Evolutionary conservation across 2,888 invertebrate genomes (phyloP).

Genomic region (Blera fallax): DNA sequence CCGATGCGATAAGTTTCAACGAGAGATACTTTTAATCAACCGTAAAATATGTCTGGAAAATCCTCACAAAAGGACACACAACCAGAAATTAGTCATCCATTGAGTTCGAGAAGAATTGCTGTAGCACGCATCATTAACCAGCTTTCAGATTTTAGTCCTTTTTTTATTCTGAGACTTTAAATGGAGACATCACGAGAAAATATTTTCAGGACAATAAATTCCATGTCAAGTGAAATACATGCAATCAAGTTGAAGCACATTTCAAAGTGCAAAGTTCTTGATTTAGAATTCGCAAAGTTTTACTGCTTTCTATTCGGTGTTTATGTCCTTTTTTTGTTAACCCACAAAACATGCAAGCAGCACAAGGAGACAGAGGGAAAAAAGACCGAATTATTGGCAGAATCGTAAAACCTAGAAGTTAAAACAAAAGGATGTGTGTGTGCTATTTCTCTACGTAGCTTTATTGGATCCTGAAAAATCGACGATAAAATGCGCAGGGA

Average conservation of each 20-base stretch:
- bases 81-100: constrained; percentile 21
- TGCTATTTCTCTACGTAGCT: background rate
- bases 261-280: background rate
- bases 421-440: constrained; percentile 21
- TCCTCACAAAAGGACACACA: background rate
- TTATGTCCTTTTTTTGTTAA: constrained; percentile 26
- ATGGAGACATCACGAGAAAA: background rate
- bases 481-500: constrained; percentile 1
- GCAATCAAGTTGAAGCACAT: background rate
- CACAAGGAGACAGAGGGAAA: background rate
- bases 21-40: constrained; percentile 25
- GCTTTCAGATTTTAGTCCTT: constrained; percentile 13
- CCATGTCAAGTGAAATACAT: background rate
- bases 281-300: constrained; percentile 17
- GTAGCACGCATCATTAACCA: constrained; percentile 17
- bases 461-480: constrained; percentile 56
- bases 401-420: constrained; percentile 44
- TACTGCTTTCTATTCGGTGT: constrained; percentile 5
- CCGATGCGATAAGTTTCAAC: constrained; percentile 3
- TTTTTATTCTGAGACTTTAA: background rate
- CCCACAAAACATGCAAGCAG: background rate
- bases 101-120: background rate
- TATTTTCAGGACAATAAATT: background rate
- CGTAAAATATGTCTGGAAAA: constrained; percentile 24
- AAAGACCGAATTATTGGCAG: constrained; percentile 29